These are phyloP conservation scores for Scomber colias DNA, from an alignment of 2,113 vertebrate species.

Conservation along the genomic window DNA sequence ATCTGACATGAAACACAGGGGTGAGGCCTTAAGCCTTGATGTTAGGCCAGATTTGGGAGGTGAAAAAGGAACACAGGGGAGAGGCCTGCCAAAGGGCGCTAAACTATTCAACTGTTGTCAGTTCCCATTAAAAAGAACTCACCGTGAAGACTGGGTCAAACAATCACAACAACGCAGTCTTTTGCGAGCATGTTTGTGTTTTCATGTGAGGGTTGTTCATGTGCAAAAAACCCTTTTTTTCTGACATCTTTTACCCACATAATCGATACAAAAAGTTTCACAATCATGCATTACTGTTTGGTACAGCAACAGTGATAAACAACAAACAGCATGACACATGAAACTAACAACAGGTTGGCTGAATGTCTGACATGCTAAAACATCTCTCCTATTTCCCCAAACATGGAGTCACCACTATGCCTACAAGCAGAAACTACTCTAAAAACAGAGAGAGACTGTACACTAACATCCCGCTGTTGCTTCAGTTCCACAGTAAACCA, in stretches of 20 bases:
- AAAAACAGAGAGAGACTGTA: not conserved
- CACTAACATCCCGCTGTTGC: conserved; percentile 30
- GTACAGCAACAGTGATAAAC: not conserved
- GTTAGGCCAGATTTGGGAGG: conserved; percentile 57
- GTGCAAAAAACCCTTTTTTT: not conserved
- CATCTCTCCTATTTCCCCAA: conserved; percentile 3
- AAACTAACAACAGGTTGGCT: conserved; percentile 22
- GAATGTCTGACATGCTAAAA: conserved; percentile 32
- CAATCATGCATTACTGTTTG: conserved; percentile 3
- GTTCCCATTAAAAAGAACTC: conserved; percentile 72
- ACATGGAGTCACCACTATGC: conserved; percentile 1
- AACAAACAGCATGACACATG: conserved; percentile 26
- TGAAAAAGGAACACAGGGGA: conserved; percentile 56
- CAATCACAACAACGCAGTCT: conserved; percentile 52
- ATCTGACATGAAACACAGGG: conserved; percentile 66
- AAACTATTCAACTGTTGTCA: conserved; percentile 79
- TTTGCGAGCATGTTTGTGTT: conserved; percentile 26
- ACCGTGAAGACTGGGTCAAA: conserved; percentile 66
- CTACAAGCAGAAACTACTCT: not conserved
- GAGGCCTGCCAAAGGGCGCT: conserved; percentile 61
- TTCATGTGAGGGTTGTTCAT: not conserved
- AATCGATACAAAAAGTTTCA: conserved; percentile 16
- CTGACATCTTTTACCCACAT: not conserved
- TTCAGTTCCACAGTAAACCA: conserved; percentile 52
- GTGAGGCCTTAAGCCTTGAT: conserved; percentile 66